Conservation (phyloP, 2,888 invertebrate genomes). For the Tethea ocularis region DNA sequence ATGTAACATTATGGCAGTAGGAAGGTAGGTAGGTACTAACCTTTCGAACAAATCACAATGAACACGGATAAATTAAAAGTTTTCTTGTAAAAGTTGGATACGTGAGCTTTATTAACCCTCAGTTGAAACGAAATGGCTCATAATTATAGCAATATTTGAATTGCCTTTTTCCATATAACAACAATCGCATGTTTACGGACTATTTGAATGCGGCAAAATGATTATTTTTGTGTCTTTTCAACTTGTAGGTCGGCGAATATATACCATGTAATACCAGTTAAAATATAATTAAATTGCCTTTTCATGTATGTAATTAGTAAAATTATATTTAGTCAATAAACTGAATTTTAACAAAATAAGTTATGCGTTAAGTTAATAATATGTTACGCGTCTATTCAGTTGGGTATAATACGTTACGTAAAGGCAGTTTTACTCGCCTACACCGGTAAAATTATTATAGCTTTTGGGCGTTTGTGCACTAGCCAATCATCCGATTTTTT, state of each 20-base stretch:
- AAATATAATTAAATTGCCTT: constrained; percentile 13
- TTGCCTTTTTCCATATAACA: constrained; percentile 67
- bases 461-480: no score
- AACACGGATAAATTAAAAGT: constrained; percentile 45
- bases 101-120: constrained; percentile 66
- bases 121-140: constrained; percentile 69
- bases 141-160: constrained; percentile 77
- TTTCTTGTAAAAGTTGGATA: constrained; percentile 57
- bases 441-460: no score
- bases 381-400: no score
- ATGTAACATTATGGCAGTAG: not conserved
- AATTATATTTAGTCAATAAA: not conserved
- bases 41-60: constrained; percentile 14
- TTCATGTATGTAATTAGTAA: constrained; percentile 5
- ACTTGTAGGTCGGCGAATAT: constrained; percentile 22
- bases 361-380: no score
- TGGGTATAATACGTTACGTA: no score
- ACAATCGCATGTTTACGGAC: constrained; percentile 70
- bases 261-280: constrained; percentile 10
- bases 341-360: no score
- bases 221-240: constrained; percentile 56
- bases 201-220: constrained; percentile 66
- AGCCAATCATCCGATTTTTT: no score
- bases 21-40: not conserved
- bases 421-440: no score